phyloP scores from a whole-genome alignment of 2,888 invertebrate genomes.

The Drosophila mulleri region DNA sequence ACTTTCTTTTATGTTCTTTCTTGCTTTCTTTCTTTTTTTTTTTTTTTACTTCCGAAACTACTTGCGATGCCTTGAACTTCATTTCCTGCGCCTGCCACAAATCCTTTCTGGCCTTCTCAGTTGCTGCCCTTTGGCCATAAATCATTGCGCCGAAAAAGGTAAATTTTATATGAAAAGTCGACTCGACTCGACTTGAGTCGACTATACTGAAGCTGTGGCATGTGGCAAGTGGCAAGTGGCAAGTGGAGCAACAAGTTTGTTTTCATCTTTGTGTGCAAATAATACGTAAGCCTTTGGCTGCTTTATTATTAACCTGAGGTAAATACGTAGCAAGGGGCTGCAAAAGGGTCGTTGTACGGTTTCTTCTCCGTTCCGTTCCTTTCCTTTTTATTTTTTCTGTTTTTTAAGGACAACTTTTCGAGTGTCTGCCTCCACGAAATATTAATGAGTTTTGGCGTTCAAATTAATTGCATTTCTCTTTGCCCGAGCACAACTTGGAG shows the following conservation, averaged over 20 bases:
- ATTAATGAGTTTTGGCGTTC: conserved; percentile 79
- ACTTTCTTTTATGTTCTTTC: conserved; percentile 30
- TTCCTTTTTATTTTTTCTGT: background rate
- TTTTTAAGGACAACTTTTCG: conserved; percentile 40
- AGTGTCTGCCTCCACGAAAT: conserved; percentile 74
- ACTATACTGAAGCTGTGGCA: conserved; percentile 12
- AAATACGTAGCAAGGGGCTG: conserved; percentile 68
- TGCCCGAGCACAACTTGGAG: conserved; percentile 40
- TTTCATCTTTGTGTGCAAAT: conserved; percentile 76
- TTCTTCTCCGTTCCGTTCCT: background rate
- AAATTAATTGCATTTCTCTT: conserved; percentile 74
- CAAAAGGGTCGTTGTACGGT: conserved; percentile 45
- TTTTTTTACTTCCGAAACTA: conserved; percentile 73
- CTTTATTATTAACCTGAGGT: conserved; percentile 76
- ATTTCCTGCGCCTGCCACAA: conserved; percentile 62
- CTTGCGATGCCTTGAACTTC: conserved; percentile 78
- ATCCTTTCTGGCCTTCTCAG: conserved; percentile 35
- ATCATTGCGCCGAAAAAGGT: conserved; percentile 74
- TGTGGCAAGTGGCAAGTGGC: conserved; percentile 37
- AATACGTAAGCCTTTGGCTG: conserved; percentile 69
- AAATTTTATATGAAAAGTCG: conserved; percentile 65
- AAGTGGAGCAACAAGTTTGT: conserved; percentile 75
- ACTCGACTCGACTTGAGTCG: conserved; percentile 27
- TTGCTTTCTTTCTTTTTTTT: background rate
- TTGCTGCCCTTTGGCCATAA: conserved; percentile 73